Evolutionary conservation across 2,113 vertebrate genomes (phyloP).

Genomic region (Melanerpes aurifrons): DNA sequence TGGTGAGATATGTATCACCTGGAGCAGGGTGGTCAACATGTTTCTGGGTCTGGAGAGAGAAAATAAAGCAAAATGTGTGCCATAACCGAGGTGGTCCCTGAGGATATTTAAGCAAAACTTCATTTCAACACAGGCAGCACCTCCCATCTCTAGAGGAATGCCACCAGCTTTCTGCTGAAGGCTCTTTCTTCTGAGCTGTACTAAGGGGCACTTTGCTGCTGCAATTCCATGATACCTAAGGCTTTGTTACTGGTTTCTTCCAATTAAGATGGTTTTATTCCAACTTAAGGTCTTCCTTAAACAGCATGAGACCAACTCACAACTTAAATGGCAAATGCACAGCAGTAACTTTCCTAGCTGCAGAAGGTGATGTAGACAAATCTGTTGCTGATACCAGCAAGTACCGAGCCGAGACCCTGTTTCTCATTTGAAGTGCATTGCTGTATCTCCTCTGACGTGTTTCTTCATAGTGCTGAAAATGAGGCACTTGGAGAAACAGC

Average conservation of each 20-base stretch:
- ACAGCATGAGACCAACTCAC: constrained; percentile 38
- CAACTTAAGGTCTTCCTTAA: constrained; percentile 38
- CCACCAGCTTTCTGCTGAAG: constrained; percentile 19
- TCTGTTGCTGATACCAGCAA: constrained; percentile 70
- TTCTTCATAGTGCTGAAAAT: constrained; percentile 60
- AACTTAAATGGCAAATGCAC: constrained; percentile 41
- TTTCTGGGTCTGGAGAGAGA: constrained; percentile 48
- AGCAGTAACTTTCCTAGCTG: constrained; percentile 51
- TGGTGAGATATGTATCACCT: constrained; percentile 32
- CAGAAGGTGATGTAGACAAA: constrained; percentile 70
- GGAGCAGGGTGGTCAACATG: constrained; percentile 39
- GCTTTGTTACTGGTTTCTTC: constrained; percentile 52
- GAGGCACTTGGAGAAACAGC: constrained; percentile 57
- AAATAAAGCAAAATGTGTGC: constrained; percentile 28
- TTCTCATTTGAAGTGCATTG: constrained; percentile 11
- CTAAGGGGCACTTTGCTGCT: neutral
- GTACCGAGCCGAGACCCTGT: neutral
- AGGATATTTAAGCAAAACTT: neutral
- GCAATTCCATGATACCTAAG: neutral
- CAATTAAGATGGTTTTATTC: constrained; percentile 28
- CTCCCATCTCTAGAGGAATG: neutral
- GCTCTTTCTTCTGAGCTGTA: neutral
- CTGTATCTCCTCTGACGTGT: constrained; percentile 62
- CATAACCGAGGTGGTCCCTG: neutral
- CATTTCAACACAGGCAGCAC: neutral